Percentiles rank a stretch among this genome's conserved stretches.
phyloP scores from a whole-genome alignment of 2,888 invertebrate species.

The Elysia crispata region DNA sequence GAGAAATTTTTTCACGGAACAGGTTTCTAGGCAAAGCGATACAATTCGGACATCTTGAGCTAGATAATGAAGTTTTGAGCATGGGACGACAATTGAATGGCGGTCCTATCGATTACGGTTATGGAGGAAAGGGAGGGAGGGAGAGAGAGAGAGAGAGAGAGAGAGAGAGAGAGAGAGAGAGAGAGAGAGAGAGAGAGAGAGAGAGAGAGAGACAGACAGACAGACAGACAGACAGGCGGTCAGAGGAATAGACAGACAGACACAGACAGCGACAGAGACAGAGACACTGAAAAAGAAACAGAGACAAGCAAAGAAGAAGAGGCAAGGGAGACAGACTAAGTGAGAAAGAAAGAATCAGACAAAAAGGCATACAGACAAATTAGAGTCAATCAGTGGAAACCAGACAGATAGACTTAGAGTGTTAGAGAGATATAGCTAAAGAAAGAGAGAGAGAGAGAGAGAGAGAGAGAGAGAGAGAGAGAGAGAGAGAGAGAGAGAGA shows the following conservation, averaged over 20 bases:
- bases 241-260: slow-evolving; percentile 6
- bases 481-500: not conserved
- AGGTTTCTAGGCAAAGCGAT: too few relatives aligned
- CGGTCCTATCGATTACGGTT: too few relatives aligned
- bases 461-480: not conserved
- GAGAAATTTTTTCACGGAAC: too few relatives aligned
- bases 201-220: not conserved
- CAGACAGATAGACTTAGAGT: not conserved
- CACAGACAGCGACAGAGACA: not conserved
- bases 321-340: not conserved
- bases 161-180: not conserved
- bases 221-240: not conserved
- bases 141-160: slow-evolving; percentile 11
- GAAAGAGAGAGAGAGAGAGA: slow-evolving; percentile 15
- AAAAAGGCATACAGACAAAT: not conserved
- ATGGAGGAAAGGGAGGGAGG: not conserved
- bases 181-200: slow-evolving; percentile 16
- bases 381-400: too few relatives aligned
- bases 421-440: slow-evolving; percentile 5
- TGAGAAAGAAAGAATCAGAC: not conserved
- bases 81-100: too few relatives aligned
- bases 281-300: not conserved
- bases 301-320: not conserved
- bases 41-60: too few relatives aligned
- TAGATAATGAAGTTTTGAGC: too few relatives aligned